Percentiles rank a stretch among this genome's conserved stretches.
Conservation (phyloP, 2,888 invertebrate species). For the Saturnia japonica region DNA sequence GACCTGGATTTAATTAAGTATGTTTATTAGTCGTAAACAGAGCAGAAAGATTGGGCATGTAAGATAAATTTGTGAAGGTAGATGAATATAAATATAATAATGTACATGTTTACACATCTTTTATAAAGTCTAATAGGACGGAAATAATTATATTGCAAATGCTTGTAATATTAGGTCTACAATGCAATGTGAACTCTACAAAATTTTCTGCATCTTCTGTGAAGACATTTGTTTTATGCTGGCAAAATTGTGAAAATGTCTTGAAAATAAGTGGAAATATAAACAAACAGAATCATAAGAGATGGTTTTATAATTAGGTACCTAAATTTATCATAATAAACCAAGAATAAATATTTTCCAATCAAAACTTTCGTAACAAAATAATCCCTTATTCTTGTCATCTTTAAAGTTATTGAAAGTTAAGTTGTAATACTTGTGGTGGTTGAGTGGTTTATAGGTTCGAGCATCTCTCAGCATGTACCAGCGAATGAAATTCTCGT, state of each 20-base stretch:
- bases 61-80: constrained; percentile 1
- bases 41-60: constrained; percentile 3
- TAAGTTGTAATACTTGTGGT: too few species aligned
- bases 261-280: too few species aligned
- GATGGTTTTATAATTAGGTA: too few species aligned
- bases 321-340: too few species aligned
- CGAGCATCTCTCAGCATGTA: too few species aligned
- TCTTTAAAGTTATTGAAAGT: too few species aligned
- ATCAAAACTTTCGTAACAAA: neutral
- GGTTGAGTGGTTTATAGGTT: too few species aligned
- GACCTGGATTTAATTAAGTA: constrained; percentile 20
- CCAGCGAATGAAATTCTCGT: too few species aligned
- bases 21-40: constrained; percentile 18
- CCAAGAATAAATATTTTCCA: neutral
- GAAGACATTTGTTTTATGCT: neutral
- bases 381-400: neutral
- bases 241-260: neutral
- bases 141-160: neutral
- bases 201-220: neutral
- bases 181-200: neutral
- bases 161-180: neutral
- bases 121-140: neutral
- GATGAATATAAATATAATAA: too few species aligned
- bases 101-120: neutral
- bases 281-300: too few species aligned